A percentile compares a stretch with the other conserved stretches of the same genome.
phyloP scores from a whole-genome alignment of 1,140 invertebrate species.

The Zeugodacus cucurbitae region DNA sequence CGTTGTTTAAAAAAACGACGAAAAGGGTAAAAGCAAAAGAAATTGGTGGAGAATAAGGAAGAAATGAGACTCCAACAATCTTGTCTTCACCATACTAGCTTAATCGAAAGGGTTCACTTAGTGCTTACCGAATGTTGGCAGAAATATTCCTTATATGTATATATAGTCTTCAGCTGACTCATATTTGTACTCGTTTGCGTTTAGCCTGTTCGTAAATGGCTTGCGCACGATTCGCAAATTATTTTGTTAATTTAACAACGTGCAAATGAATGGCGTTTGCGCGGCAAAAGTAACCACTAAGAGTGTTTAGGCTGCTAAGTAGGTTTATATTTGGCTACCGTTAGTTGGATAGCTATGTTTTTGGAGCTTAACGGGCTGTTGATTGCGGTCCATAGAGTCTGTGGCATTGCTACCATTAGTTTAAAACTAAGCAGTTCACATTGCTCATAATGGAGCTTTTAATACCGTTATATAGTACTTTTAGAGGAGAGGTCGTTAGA shows the following conservation, averaged over 20 bases:
- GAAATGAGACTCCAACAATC: no score
- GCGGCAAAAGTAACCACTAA: neutral
- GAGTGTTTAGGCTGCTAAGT: neutral
- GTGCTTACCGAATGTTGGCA: neutral
- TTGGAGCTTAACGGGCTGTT: neutral
- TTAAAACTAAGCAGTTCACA: neutral
- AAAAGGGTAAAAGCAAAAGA: neutral
- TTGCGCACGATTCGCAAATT: slow-evolving; percentile 25
- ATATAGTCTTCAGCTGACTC: neutral
- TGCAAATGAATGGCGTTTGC: slow-evolving; percentile 26
- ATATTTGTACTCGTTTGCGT: neutral
- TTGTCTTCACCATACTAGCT: neutral
- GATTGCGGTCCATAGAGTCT: neutral
- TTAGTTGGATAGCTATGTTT: neutral
- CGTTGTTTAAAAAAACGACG: neutral
- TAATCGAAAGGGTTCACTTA: neutral
- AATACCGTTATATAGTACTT: no score
- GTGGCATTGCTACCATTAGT: neutral
- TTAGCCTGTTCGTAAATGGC: neutral
- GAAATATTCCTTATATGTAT: neutral
- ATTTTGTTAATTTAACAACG: slow-evolving; percentile 26
- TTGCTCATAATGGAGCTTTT: neutral
- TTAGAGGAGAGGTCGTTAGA: no score
- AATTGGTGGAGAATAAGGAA: no score
- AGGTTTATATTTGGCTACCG: neutral